Conservation (phyloP, 2,113 vertebrate genomes). For the Pterocles orientalis region DNA sequence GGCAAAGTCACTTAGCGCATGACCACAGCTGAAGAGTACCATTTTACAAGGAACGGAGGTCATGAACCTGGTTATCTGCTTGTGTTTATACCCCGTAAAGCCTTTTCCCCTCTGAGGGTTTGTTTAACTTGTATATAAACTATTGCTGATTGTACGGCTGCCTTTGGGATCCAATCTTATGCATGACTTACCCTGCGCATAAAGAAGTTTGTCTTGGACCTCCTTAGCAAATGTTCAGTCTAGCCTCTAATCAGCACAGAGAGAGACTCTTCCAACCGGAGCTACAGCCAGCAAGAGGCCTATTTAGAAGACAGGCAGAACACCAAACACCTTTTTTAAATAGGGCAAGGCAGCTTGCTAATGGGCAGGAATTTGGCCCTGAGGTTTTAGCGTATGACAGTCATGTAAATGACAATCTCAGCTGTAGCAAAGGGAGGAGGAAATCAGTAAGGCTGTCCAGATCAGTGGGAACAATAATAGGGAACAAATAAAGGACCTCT, state of each 20-base stretch:
- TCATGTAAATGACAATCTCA: neutral
- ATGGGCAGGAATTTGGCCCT: conserved; percentile 37
- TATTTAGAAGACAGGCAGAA: conserved; percentile 47
- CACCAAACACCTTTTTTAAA: conserved; percentile 15
- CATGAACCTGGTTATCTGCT: conserved; percentile 18
- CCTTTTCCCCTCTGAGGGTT: conserved; percentile 7
- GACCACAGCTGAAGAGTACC: neutral
- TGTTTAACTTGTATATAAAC: conserved; percentile 50
- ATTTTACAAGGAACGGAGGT: conserved; percentile 36
- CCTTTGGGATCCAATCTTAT: conserved; percentile 64
- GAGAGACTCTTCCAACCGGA: conserved; percentile 16
- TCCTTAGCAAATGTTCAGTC: conserved; percentile 49
- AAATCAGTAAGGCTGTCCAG: neutral
- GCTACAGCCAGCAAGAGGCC: conserved; percentile 48
- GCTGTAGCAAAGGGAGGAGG: neutral
- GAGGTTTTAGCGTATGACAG: neutral
- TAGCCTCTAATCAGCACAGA: conserved; percentile 26
- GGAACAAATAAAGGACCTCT: neutral
- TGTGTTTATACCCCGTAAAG: conserved; percentile 8
- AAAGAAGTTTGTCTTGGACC: conserved; percentile 61
- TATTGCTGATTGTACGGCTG: conserved; percentile 33
- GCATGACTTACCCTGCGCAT: conserved; percentile 41
- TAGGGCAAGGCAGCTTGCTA: conserved; percentile 57
- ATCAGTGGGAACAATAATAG: neutral
- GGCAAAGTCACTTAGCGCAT: neutral